Evolutionary conservation across 2,888 invertebrate genomes (phyloP).

Genomic region (Drosophila anomelani): DNA sequence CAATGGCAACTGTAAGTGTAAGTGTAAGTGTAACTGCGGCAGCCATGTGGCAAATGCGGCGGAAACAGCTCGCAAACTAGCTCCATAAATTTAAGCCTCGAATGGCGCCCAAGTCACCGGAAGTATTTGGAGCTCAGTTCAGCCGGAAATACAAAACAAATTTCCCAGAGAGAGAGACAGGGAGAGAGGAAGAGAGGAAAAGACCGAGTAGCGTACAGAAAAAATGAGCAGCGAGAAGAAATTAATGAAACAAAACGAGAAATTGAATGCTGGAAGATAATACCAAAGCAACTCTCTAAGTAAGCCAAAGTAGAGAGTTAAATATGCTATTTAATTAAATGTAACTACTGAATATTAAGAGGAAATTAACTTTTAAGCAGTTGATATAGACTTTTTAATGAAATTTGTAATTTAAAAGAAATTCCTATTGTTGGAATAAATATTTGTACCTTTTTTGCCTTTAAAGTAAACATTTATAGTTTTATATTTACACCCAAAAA

Average conservation of each 20-base stretch:
- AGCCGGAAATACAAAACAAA: slow-evolving; percentile 74
- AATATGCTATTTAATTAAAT: slow-evolving; percentile 22
- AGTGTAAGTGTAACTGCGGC: slow-evolving; percentile 17
- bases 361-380: background rate
- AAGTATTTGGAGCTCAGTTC: slow-evolving; percentile 69
- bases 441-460: no score
- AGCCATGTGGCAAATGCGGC: slow-evolving; percentile 67
- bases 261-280: slow-evolving; percentile 24
- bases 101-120: slow-evolving; percentile 64
- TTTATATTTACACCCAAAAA: background rate
- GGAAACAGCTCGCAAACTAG: slow-evolving; percentile 67
- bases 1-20: background rate
- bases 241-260: slow-evolving; percentile 69
- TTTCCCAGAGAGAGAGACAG: slow-evolving; percentile 43
- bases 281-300: background rate
- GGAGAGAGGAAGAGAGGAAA: background rate
- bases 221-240: slow-evolving; percentile 27
- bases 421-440: no score
- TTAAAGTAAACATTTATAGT: no score
- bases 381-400: background rate
- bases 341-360: background rate
- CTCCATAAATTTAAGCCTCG: slow-evolving; percentile 66
- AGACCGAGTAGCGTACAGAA: background rate
- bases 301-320: slow-evolving; percentile 10
- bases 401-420: background rate